Evolutionary conservation across 2,113 vertebrate genomes (phyloP).

Genomic region (Apistogramma diplotaenia): DNA sequence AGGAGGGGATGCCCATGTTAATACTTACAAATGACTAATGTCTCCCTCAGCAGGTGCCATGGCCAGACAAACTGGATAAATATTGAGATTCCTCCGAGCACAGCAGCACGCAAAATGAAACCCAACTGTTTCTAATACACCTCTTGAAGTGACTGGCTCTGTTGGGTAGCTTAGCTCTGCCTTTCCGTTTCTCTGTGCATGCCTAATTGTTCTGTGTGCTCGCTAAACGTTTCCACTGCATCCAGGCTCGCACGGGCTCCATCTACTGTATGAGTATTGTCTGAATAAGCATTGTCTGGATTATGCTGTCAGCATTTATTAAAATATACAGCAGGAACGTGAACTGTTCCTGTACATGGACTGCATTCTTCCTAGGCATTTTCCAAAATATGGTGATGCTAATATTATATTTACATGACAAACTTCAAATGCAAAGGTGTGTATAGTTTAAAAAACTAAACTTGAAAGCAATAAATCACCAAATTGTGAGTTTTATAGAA

Average conservation of each 20-base stretch:
- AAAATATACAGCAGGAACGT: neutral
- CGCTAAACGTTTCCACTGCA: conserved; percentile 31
- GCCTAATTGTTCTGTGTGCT: conserved; percentile 60
- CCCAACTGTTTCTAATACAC: conserved; percentile 67
- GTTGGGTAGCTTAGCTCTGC: conserved; percentile 41
- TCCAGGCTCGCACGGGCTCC: neutral
- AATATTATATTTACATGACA: neutral
- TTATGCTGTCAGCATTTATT: neutral
- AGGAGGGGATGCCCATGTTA: conserved; percentile 73
- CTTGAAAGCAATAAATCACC: neutral
- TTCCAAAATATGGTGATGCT: neutral
- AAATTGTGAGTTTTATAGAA: neutral
- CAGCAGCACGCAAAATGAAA: conserved; percentile 72
- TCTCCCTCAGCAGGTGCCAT: conserved; percentile 78
- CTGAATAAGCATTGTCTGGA: neutral
- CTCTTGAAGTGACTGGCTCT: conserved; percentile 53
- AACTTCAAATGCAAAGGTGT: neutral
- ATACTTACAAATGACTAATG: conserved; percentile 81
- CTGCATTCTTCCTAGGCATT: neutral
- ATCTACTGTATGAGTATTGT: conserved; percentile 1
- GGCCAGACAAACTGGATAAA: conserved; percentile 79
- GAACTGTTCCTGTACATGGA: neutral
- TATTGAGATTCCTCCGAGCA: conserved; percentile 73
- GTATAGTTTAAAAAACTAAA: neutral
- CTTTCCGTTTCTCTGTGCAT: conserved; percentile 30